Conservation (phyloP, 2,797 vertebrate species). For the Micromesistius poutassou region DNA sequence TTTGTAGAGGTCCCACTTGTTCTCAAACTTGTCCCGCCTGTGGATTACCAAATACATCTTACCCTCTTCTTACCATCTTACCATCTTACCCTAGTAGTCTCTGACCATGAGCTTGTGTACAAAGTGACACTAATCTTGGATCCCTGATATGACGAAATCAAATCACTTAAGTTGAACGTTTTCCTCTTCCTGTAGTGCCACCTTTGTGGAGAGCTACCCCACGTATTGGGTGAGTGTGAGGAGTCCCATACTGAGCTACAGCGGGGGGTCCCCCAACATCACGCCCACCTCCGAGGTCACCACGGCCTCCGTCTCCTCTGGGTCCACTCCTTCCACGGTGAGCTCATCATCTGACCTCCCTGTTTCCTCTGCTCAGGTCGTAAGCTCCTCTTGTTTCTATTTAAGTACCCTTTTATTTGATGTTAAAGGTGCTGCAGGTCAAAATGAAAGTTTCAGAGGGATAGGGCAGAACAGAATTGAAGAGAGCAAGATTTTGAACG, state of each 20-base stretch:
- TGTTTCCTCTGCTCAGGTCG: background rate
- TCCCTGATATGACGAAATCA: background rate
- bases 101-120: too few relatives aligned
- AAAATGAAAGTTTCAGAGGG: background rate
- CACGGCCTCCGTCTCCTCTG: background rate
- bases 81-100: too few relatives aligned
- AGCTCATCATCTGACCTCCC: background rate
- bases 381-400: background rate
- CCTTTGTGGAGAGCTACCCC: conserved; percentile 35
- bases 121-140: background rate
- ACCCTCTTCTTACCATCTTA: too few relatives aligned
- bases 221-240: conserved; percentile 57
- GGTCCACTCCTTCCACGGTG: background rate
- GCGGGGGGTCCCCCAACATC: background rate
- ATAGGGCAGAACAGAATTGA: background rate
- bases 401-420: background rate
- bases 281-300: background rate
- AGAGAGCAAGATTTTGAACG: background rate
- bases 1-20: too few relatives aligned
- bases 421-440: background rate
- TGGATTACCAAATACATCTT: too few relatives aligned
- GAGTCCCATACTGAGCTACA: conserved; percentile 37
- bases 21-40: too few relatives aligned
- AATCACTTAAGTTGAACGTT: background rate
- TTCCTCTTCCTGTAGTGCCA: conserved; percentile 40